Conservation (phyloP, 2,888 invertebrate genomes). For the Drosophila planitibia region DNA sequence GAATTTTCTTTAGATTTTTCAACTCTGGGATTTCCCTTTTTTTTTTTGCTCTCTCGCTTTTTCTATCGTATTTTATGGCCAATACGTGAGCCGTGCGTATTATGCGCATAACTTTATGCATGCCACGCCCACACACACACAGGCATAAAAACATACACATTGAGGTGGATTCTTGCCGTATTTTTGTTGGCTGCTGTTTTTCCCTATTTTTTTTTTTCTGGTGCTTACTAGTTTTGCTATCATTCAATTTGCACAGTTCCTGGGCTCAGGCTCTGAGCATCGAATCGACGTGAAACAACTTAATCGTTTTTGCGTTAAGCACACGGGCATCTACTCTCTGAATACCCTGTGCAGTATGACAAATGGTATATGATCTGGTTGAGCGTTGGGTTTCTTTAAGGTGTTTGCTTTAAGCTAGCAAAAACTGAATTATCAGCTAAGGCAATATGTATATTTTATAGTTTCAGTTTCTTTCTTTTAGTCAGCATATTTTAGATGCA, state of each 20-base stretch:
- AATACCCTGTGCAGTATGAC: conserved; percentile 12
- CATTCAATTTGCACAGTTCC: conserved; percentile 70
- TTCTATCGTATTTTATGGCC: conserved; percentile 67
- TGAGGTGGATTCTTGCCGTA: conserved; percentile 1
- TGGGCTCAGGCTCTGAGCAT: conserved; percentile 34
- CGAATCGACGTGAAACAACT: conserved; percentile 63
- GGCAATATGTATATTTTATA: neutral
- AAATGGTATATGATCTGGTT: neutral
- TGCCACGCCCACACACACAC: conserved; percentile 44
- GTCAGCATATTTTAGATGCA: neutral
- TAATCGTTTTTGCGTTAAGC: conserved; percentile 77
- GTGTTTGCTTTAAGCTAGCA: too few relatives aligned
- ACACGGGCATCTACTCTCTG: conserved; percentile 44
- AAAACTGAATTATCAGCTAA: neutral
- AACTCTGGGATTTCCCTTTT: conserved; percentile 59
- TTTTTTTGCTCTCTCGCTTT: conserved; percentile 4
- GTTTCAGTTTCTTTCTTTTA: neutral
- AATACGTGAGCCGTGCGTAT: conserved; percentile 76
- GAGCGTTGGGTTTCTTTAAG: too few relatives aligned
- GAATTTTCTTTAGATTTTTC: conserved; percentile 67
- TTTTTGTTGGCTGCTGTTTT: conserved; percentile 11
- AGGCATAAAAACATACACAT: neutral
- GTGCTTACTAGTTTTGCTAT: conserved; percentile 38
- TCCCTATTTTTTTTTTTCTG: neutral
- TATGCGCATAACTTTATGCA: conserved; percentile 74